A percentile compares a stretch with the other conserved stretches of the same genome.
phyloP scores from a whole-genome alignment of 2,888 invertebrate genomes.

The Penaeus monodon region DNA sequence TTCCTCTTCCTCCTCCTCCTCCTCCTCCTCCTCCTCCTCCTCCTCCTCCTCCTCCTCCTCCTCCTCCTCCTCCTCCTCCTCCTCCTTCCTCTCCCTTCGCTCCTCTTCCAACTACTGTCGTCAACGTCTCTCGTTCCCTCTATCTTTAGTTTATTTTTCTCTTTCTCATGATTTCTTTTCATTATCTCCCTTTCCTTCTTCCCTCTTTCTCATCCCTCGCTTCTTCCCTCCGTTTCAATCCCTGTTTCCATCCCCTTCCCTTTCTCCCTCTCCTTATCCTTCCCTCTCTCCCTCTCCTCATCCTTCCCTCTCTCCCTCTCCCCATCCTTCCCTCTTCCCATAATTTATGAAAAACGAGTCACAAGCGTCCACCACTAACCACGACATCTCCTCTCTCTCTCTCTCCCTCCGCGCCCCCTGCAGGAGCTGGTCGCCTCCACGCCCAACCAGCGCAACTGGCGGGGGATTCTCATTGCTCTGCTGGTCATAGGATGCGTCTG shows the following conservation, averaged over 20 bases:
- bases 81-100: too few relatives aligned
- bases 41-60: too few relatives aligned
- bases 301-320: neutral
- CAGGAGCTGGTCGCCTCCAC: constrained; percentile 91
- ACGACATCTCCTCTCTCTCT: neutral
- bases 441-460: constrained; percentile 91
- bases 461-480: constrained; percentile 91
- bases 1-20: too few relatives aligned
- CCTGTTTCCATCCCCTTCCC: neutral
- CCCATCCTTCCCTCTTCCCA: constrained; percentile 1
- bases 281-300: neutral
- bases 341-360: neutral
- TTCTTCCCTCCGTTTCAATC: too few relatives aligned
- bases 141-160: too few relatives aligned
- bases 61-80: too few relatives aligned
- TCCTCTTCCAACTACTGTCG: too few relatives aligned
- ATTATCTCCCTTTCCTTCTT: too few relatives aligned
- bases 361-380: neutral
- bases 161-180: too few relatives aligned
- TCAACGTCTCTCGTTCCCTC: too few relatives aligned
- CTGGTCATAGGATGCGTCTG: constrained; percentile 90
- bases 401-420: constrained; percentile 4
- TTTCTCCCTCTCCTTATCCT: neutral
- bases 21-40: too few relatives aligned
- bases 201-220: too few relatives aligned